Evolutionary conservation across 2,113 vertebrate species (phyloP), one percentile per base, ranked within the genome.

Genomic region (Phyllostomus hastatus): DNA sequence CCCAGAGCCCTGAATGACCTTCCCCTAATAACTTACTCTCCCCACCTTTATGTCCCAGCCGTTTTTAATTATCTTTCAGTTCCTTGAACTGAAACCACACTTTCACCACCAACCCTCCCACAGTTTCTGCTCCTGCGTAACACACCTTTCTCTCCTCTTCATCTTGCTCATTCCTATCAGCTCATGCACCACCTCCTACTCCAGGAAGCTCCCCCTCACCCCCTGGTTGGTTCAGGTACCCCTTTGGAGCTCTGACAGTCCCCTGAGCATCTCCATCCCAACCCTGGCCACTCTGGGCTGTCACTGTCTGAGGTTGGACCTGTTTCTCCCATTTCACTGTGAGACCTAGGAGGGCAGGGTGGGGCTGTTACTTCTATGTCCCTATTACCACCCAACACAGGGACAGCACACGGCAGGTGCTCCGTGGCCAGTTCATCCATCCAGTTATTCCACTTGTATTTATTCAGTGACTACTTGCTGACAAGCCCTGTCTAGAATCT

Each of bases 71-170:
- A 69, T 48, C 80, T 90, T 97, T 96, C 41, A 1, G 84, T 94
- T 96, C 88, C 93, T 88, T 28, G 19, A 94, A 88, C 41, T n/a
- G 10, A 94, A 94, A 88, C 85, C 82, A 59, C 57, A 91, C 24
- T 10, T 67, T 86, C 5, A 59, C 48, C 72, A 82, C 43, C 50
- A n/a, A 69, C 28, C 46, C 4, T 75, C 82, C 28, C 52, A n/a
- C 28, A 48, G 73, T 22, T 64, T 50, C 35, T 57, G 50, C 46
- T 70, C 67, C 73, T 46, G 54, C 26, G 2, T 3, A 70, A 16
- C 59, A 19, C 22, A 66, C 4, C n/a, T 81, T 81, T 41, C 52
- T 46, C 41, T 66, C 35, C 61, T 86, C 38, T 70, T 78, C 12
- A 2, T 4, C 12, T 57, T 11, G 14, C 2, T 19, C 24, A 31